A percentile compares a stretch with the other conserved stretches of the same genome.
phyloP scores from a whole-genome alignment of 2,113 vertebrate species.

The rabbit (Oryctolagus cuniculus) region DNA sequence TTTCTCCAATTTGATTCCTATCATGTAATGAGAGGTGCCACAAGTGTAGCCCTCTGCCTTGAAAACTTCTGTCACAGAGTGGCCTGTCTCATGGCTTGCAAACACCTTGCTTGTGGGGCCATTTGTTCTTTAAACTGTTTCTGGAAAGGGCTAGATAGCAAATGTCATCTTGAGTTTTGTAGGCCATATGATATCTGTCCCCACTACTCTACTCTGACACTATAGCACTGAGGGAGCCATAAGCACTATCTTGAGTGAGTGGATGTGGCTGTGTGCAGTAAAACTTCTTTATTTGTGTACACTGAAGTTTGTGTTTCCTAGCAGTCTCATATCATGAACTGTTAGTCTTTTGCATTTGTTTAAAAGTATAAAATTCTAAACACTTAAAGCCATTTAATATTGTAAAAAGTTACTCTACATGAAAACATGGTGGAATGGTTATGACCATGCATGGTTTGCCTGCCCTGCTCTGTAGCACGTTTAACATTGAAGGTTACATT shows the following conservation, averaged over 20 bases:
- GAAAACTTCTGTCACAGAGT: slow-evolving; percentile 19
- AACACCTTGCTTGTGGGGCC: not conserved
- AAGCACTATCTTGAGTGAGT: not conserved
- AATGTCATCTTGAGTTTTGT: not conserved
- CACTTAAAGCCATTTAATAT: slow-evolving; percentile 6
- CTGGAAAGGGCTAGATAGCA: not conserved
- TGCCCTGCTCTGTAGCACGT: not conserved
- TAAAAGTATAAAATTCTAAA: no score
- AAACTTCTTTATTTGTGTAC: slow-evolving; percentile 14
- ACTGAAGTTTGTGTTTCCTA: slow-evolving; percentile 27
- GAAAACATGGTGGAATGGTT: not conserved
- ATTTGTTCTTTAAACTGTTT: not conserved
- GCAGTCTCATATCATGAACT: slow-evolving; percentile 19
- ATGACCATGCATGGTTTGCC: not conserved
- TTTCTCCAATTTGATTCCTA: not conserved
- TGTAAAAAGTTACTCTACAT: slow-evolving; percentile 1
- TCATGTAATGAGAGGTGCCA: not conserved
- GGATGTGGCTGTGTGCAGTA: slow-evolving; percentile 13
- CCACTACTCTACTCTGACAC: not conserved
- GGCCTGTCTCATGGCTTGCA: not conserved
- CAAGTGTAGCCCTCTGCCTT: not conserved
- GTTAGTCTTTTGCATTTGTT: not conserved
- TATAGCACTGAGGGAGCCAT: not conserved
- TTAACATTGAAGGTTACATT: slow-evolving; percentile 3
- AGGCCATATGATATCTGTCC: not conserved